Evolutionary conservation across 2,888 invertebrate genomes (phyloP).

Genomic region (Harpalus rubripes): DNA sequence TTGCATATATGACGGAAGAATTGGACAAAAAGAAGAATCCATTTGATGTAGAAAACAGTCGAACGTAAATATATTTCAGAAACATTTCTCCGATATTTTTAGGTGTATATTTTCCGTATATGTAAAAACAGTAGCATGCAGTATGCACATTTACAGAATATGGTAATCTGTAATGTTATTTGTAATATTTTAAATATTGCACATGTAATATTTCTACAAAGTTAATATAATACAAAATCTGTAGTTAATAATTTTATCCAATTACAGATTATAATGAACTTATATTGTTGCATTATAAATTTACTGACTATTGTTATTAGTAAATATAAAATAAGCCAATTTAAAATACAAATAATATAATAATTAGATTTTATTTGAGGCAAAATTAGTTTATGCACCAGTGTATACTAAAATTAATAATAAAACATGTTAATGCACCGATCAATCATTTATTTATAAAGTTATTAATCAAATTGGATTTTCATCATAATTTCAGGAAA

Average conservation of each 20-base stretch:
- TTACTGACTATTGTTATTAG: not conserved
- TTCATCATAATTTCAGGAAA: not conserved
- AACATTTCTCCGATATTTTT: too few species aligned
- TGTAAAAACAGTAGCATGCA: slow-evolving; percentile 51
- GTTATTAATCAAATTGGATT: slow-evolving; percentile 3
- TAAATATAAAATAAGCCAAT: not conserved
- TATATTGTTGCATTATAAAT: not conserved
- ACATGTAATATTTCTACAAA: too few species aligned
- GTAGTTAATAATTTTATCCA: not conserved
- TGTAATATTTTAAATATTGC: too few species aligned
- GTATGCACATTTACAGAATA: too few species aligned
- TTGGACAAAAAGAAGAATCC: not conserved
- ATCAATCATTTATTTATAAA: not conserved
- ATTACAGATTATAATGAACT: not conserved
- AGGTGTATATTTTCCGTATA: not conserved
- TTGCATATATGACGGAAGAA: not conserved
- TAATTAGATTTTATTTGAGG: not conserved
- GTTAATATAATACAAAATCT: not conserved
- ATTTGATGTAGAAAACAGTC: not conserved
- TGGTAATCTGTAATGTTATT: too few species aligned
- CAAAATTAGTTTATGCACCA: not conserved
- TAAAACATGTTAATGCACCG: not conserved
- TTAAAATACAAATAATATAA: slow-evolving; percentile 3
- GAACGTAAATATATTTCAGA: not conserved
- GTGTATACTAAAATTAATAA: not conserved